Conservation (phyloP, 2,888 invertebrate species). For the Troilus luridus region DNA sequence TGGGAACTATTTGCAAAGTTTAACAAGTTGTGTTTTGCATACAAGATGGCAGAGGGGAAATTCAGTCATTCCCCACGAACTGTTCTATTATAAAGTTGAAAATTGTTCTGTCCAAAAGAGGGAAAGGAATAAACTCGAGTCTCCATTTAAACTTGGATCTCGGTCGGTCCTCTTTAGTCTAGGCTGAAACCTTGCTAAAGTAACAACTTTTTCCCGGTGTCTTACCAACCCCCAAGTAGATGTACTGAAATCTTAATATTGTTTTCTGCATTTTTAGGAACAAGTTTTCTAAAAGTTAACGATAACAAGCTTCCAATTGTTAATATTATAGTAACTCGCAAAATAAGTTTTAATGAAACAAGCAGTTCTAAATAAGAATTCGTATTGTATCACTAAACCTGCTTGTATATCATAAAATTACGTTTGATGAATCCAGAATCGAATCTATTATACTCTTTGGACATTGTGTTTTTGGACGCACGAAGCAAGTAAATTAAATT, state of each 20-base stretch:
- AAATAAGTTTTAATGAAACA: too few relatives aligned
- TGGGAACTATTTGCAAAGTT: slow-evolving; percentile 6
- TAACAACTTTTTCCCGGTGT: neutral
- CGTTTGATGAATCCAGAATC: too few relatives aligned
- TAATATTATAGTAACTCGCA: too few relatives aligned
- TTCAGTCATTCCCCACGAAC: slow-evolving; percentile 4
- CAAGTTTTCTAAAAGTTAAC: too few relatives aligned
- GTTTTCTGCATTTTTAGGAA: neutral
- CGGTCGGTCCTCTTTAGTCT: neutral
- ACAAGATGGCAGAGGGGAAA: neutral
- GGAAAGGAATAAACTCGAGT: slow-evolving; percentile 35
- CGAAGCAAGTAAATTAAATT: too few relatives aligned
- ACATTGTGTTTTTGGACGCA: too few relatives aligned
- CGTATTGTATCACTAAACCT: too few relatives aligned
- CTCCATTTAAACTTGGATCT: slow-evolving; percentile 38
- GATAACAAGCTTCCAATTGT: too few relatives aligned
- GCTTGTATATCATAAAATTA: too few relatives aligned
- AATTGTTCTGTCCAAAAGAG: slow-evolving; percentile 35
- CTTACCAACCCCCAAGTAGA: neutral
- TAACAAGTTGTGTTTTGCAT: neutral
- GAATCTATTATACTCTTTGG: too few relatives aligned
- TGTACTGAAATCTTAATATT: neutral
- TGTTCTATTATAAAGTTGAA: slow-evolving; percentile 42
- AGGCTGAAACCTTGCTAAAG: neutral
- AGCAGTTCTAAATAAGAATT: too few relatives aligned